A percentile compares a stretch with the other conserved stretches of the same genome.
Evolutionary conservation across 2,113 vertebrate species (phyloP).

Genomic region (Pungitius pungitius): DNA sequence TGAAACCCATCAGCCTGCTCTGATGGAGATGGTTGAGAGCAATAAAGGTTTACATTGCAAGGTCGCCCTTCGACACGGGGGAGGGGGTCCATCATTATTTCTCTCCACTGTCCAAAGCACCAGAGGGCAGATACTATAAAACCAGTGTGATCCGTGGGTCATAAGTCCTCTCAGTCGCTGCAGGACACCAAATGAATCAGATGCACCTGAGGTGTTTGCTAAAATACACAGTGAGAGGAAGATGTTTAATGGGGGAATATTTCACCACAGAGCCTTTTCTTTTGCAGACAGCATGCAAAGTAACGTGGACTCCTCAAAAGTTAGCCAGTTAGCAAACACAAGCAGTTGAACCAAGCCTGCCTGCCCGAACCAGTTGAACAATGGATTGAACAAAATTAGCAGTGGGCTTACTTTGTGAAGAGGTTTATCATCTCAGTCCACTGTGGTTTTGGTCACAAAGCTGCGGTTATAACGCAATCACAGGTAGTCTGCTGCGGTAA

Average conservation of each 20-base stretch:
- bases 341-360: neutral
- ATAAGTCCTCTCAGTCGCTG: neutral
- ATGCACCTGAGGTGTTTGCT: neutral
- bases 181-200: too few species aligned
- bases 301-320: too few species aligned
- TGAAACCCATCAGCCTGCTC: neutral
- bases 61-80: too few species aligned
- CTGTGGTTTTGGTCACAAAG: neutral
- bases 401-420: neutral
- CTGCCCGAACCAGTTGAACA: neutral
- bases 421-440: neutral
- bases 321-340: neutral
- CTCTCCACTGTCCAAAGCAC: slow-evolving; percentile 1
- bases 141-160: neutral
- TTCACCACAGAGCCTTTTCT: neutral
- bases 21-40: neutral
- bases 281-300: neutral
- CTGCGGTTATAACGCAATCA: neutral
- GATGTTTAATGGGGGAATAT: neutral
- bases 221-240: neutral
- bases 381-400: neutral
- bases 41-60: too few species aligned
- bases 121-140: slow-evolving; percentile 34
- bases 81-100: neutral
- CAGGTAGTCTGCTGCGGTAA: neutral